A percentile compares a stretch with the other conserved stretches of the same genome.
phyloP scores from a whole-genome alignment of 2,888 invertebrate species.

The Malthinus flaveolus region DNA sequence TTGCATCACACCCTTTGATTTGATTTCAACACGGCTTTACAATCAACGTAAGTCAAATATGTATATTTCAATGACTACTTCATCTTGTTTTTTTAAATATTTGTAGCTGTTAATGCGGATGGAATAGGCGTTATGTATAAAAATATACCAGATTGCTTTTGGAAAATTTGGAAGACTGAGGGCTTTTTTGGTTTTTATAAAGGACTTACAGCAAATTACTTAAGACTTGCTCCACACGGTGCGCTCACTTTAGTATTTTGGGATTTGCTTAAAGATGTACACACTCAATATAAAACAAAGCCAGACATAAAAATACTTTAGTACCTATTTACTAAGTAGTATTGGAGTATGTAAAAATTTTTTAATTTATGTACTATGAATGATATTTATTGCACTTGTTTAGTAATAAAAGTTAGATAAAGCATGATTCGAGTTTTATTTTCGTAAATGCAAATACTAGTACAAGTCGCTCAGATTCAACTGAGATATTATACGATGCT shows the following conservation, averaged over 20 bases:
- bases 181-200: slow-evolving; percentile 85
- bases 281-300: not conserved
- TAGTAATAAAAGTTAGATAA: too few species aligned
- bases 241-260: slow-evolving; percentile 86
- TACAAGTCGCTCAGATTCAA: too few species aligned
- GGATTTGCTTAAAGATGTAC: slow-evolving; percentile 57
- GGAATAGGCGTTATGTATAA: slow-evolving; percentile 69
- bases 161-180: slow-evolving; percentile 75
- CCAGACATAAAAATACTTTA: too few species aligned
- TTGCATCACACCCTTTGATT: slow-evolving; percentile 85
- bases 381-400: too few species aligned
- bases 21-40: slow-evolving; percentile 85
- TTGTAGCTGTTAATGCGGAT: slow-evolving; percentile 62
- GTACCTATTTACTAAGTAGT: too few species aligned
- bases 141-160: slow-evolving; percentile 74
- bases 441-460: too few species aligned
- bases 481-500: too few species aligned
- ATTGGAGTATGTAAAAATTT: too few species aligned
- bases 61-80: not conserved
- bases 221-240: slow-evolving; percentile 88
- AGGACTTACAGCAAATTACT: slow-evolving; percentile 84
- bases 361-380: too few species aligned
- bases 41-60: slow-evolving; percentile 72
- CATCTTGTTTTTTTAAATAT: not conserved
- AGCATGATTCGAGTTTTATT: too few species aligned